These are phyloP conservation scores for Altica lythri DNA, from an alignment of 2,888 invertebrate genomes.

Conservation along the genomic window DNA sequence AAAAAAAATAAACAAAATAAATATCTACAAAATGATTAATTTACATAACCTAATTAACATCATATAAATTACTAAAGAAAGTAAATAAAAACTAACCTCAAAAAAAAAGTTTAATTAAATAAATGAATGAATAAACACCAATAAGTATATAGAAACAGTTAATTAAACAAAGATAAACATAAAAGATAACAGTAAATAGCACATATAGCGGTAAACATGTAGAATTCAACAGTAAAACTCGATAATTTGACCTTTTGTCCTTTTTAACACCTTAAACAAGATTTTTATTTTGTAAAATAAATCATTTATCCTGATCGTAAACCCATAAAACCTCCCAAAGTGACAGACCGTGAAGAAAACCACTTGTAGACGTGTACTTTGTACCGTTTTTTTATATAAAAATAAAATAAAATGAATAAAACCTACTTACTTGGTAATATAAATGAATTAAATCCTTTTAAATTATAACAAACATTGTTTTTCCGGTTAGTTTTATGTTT, in stretches of 20 bases:
- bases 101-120: neutral
- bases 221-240: slow-evolving; percentile 31
- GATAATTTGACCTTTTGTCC: slow-evolving; percentile 28
- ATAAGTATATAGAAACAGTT: slow-evolving; percentile 23
- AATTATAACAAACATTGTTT: too few species aligned
- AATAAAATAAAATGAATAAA: slow-evolving; percentile 4
- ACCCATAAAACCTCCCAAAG: slow-evolving; percentile 13
- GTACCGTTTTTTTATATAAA: slow-evolving; percentile 32
- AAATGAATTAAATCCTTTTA: slow-evolving; percentile 9
- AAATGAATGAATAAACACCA: neutral
- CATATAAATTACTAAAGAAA: neutral
- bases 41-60: neutral
- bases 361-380: slow-evolving; percentile 37
- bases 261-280: slow-evolving; percentile 7
- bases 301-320: slow-evolving; percentile 3
- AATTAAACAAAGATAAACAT: slow-evolving; percentile 35
- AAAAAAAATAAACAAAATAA: slow-evolving; percentile 30
- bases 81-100: neutral
- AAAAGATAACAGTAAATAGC: slow-evolving; percentile 34
- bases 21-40: neutral
- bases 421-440: slow-evolving; percentile 20
- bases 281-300: neutral
- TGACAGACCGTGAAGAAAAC: slow-evolving; percentile 32
- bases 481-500: too few species aligned
- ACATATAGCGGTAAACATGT: slow-evolving; percentile 10